phyloP scores from a whole-genome alignment of 2,888 invertebrate species.

The Sarcophaga caerulescens region DNA sequence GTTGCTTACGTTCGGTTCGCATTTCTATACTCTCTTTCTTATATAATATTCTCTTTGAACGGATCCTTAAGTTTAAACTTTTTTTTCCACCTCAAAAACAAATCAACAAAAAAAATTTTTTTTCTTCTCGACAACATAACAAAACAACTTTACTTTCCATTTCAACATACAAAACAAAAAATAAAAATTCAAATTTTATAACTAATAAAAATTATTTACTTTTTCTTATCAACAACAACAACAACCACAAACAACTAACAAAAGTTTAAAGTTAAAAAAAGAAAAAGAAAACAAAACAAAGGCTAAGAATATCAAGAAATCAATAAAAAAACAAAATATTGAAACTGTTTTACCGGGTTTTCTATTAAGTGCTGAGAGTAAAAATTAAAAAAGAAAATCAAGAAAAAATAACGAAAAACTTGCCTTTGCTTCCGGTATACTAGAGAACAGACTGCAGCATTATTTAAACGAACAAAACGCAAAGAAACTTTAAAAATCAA shows the following conservation, averaged over 20 bases:
- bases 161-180: slow-evolving; percentile 37
- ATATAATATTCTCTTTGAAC: slow-evolving; percentile 80
- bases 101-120: slow-evolving; percentile 19
- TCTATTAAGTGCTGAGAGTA: too few species aligned
- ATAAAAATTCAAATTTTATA: neutral
- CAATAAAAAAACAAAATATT: slow-evolving; percentile 22
- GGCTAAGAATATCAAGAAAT: neutral
- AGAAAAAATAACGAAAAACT: slow-evolving; percentile 51
- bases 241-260: slow-evolving; percentile 52
- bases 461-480: neutral
- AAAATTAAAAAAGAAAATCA: slow-evolving; percentile 23
- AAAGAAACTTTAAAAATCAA: slow-evolving; percentile 59
- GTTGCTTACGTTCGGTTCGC: slow-evolving; percentile 82
- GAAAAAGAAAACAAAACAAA: slow-evolving; percentile 57
- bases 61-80: slow-evolving; percentile 76
- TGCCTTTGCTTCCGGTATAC: slow-evolving; percentile 34
- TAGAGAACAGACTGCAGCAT: slow-evolving; percentile 14
- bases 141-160: slow-evolving; percentile 72
- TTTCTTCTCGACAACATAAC: slow-evolving; percentile 63
- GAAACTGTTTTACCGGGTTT: too few species aligned
- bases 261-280: slow-evolving; percentile 64
- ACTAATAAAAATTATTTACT: slow-evolving; percentile 52
- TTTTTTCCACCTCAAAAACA: slow-evolving; percentile 54
- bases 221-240: slow-evolving; percentile 42
- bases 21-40: slow-evolving; percentile 81